These are phyloP conservation scores for Neodiprion pinetum DNA, from an alignment of 1,140 invertebrate genomes.

Conservation along the genomic window DNA sequence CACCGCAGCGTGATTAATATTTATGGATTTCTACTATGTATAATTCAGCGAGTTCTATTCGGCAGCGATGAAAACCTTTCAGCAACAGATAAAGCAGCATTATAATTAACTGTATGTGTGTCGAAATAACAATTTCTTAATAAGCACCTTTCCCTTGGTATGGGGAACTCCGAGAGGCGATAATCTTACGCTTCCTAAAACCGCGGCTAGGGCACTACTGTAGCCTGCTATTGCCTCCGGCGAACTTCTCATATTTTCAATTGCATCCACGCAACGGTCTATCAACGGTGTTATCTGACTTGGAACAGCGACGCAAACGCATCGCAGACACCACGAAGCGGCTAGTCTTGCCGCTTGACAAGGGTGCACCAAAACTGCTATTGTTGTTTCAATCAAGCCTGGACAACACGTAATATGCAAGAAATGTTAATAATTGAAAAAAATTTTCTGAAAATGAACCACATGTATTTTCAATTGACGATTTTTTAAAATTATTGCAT, in stretches of 20 bases:
- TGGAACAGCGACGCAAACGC: constrained; percentile 91
- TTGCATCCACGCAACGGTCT: constrained; percentile 84
- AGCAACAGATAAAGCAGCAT: constrained; percentile 15
- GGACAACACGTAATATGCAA: neutral
- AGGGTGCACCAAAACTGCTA: constrained; percentile 90
- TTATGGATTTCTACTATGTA: neutral
- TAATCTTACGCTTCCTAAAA: constrained; percentile 88
- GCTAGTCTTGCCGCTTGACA: constrained; percentile 90
- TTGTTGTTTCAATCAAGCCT: constrained; percentile 64
- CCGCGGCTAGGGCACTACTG: constrained; percentile 90
- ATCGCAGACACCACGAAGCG: constrained; percentile 93
- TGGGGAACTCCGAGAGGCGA: constrained; percentile 96
- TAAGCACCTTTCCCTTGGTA: constrained; percentile 88
- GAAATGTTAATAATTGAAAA: no score
- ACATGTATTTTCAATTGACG: constrained; percentile 17
- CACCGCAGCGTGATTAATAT: neutral
- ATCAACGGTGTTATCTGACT: constrained; percentile 93
- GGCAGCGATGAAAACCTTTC: no score
- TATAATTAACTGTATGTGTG: neutral
- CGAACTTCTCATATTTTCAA: constrained; percentile 89
- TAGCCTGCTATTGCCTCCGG: constrained; percentile 95
- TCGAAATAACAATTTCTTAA: constrained; percentile 4
- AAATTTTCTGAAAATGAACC: no score
- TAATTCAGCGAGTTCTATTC: neutral
- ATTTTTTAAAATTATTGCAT: constrained; percentile 14